Evolutionary conservation across 1,140 invertebrate genomes (phyloP), one percentile per base, ranked within the genome.

Genomic region (Macrobrachium nipponense): DNA sequence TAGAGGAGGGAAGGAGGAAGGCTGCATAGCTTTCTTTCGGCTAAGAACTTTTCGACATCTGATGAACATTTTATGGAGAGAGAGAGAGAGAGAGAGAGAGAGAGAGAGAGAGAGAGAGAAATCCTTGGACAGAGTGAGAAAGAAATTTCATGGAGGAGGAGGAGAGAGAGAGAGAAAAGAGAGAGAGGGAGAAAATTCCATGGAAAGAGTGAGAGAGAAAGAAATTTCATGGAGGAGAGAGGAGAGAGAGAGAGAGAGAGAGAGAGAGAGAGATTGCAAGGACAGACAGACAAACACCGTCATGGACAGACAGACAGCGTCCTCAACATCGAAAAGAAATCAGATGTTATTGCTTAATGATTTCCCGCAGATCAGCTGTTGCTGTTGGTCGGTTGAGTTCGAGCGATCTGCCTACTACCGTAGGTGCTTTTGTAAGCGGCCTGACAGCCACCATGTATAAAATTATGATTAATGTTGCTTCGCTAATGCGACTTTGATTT

Each of bases 231-330:
- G 70, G 70, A n/a, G n/a, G n/a, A n/a, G n/a, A n/a, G n/a, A n/a
- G n/a, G n/a, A 73, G 12, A 44, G 51, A 44, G 70, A 36, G 70
- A 44, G 51, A 44, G 70, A 27, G 23, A 66, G 5, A 36, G 79
- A 68, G 79, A 80, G 61, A 80, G 20, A 51, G 73, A 51, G 43
- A 18, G 43, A n/a, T 36, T 27, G 5, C 12, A 20, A 7, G 15
- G 73, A n/a, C 23, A 51, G 73, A 51, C 23, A 51, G 73, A 17
- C 23, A 51, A n/a, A n/a, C n/a, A n/a, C n/a, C n/a, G n/a, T n/a
- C n/a, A n/a, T n/a, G n/a, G 73, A 51, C 60, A 68, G 78, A 66
- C 59, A 66, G 76, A 8, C n/a, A 61, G 76, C 8, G 44, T 36
- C 17, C 6, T 8, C 5, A 27, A 3, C 14, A 17, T 27, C 44